Percentiles rank a stretch among this genome's conserved stretches.
Conservation (phyloP, 1,140 invertebrate species). For the Euura lappo region DNA sequence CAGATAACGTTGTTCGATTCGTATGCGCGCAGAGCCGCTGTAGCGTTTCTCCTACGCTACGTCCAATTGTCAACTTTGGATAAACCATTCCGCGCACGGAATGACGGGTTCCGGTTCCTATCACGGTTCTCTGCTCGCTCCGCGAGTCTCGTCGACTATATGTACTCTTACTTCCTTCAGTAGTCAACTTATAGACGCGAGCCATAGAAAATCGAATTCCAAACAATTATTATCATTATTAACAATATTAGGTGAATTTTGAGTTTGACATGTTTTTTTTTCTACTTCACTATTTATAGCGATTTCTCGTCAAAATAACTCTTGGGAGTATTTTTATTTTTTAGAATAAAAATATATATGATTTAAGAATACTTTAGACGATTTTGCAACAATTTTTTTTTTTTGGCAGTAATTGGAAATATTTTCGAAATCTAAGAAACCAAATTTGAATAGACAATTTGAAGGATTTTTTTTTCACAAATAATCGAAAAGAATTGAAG, state of each 20-base stretch:
- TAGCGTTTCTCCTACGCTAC: background rate
- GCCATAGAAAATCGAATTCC: background rate
- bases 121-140: conserved; percentile 22
- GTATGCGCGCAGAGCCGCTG: conserved; percentile 40
- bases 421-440: too few relatives aligned
- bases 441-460: too few relatives aligned
- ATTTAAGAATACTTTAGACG: too few relatives aligned
- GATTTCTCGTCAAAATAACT: background rate
- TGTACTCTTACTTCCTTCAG: too few relatives aligned
- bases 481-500: too few relatives aligned
- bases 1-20: conserved; percentile 23
- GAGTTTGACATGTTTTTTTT: background rate
- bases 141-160: too few relatives aligned
- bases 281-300: background rate
- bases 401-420: too few relatives aligned
- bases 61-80: conserved; percentile 32
- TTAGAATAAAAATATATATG: background rate
- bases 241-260: background rate
- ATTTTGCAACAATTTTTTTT: too few relatives aligned
- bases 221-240: background rate
- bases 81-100: conserved; percentile 52
- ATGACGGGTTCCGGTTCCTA: conserved; percentile 51
- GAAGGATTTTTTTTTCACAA: too few relatives aligned
- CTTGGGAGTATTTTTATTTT: background rate
- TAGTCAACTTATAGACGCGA: too few relatives aligned